Conservation (phyloP, 2,113 vertebrate genomes). For the Platichthys flesus region DNA sequence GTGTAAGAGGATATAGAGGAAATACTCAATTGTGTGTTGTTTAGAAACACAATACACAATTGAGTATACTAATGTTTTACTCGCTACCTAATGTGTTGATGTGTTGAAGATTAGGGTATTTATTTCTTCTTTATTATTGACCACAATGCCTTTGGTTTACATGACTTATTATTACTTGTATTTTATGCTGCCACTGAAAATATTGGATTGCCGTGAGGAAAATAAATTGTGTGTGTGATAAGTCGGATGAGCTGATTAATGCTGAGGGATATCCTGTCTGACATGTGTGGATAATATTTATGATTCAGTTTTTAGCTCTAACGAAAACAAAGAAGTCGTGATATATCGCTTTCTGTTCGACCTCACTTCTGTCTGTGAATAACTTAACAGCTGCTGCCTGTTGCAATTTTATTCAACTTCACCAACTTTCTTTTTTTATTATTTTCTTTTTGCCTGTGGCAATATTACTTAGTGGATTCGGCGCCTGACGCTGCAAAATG, state of each 20-base stretch:
- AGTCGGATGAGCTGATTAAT: conserved; percentile 14
- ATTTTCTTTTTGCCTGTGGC: conserved; percentile 47
- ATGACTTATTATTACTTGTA: conserved; percentile 8
- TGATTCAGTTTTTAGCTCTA: conserved; percentile 28
- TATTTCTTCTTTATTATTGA: conserved; percentile 41
- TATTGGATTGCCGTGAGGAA: conserved; percentile 15
- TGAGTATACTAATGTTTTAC: no score
- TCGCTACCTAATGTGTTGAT: conserved; percentile 17
- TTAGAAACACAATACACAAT: neutral
- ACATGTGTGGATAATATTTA: conserved; percentile 54
- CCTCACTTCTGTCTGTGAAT: conserved; percentile 69
- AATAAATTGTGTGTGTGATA: conserved; percentile 36
- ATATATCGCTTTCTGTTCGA: conserved; percentile 45
- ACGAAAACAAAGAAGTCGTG: neutral
- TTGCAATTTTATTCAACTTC: conserved; percentile 69
- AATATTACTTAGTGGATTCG: conserved; percentile 66
- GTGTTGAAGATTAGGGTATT: conserved; percentile 9
- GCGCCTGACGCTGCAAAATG: conserved; percentile 68
- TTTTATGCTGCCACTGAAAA: conserved; percentile 25
- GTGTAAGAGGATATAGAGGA: neutral
- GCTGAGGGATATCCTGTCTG: conserved; percentile 37
- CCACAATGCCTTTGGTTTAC: conserved; percentile 59
- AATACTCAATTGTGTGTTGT: neutral
- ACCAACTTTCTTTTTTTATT: conserved; percentile 52
- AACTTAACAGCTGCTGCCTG: conserved; percentile 73